Base-by-base conservation (phyloP, 2,113 vertebrate genomes). In the Zosterops japonicus region DNA sequence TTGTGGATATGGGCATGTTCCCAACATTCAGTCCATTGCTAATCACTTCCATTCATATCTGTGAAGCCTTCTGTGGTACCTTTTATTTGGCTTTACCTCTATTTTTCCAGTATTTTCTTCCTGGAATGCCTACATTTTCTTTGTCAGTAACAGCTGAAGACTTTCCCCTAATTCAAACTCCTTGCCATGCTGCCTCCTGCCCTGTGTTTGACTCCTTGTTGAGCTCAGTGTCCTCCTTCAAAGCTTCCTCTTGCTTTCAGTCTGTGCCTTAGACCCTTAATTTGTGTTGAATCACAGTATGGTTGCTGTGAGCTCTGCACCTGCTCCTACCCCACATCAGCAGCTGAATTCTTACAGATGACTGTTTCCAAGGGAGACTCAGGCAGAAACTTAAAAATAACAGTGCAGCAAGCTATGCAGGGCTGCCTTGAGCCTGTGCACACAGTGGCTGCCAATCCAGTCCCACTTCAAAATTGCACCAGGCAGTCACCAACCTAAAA, bases 361-460 rank as follows among this genome's bases (percentile, higher is more conserved):
- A 36, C 25, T 86, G 55, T 92, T 95, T 93, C 88, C 80, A 94
- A 65, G 71, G 55, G n/a, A 91, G 23, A 80, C 28, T 50, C 19
- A 3, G 81, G 56, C 36, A 94, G 78, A 83, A 85, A 57, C 63
- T 90, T 85, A 53, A 84, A 95, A 95, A 78, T 60, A 95, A 83
- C 31, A 50, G 23, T 28, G 17, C 24, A 85, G 19, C 8, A 7
- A 22, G 20, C 59, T 36, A 18, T 12, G 39, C 29, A 72, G 28
- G 55, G 36, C 74, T 57, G n/a, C 55, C 70, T 61, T 46, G 28
- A 75, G 31, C 33, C 35, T 36, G n/a, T 4, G 41, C 9, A 7
- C 9, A 8, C 67, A 35, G 55, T 0, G 0, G 21, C 25, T 90
- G 60, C 27, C 49, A 42, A 8, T 50, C 33, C 49, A 87, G 33